Conservation (phyloP, 2,888 invertebrate genomes). For the Trisateles emortualis region DNA sequence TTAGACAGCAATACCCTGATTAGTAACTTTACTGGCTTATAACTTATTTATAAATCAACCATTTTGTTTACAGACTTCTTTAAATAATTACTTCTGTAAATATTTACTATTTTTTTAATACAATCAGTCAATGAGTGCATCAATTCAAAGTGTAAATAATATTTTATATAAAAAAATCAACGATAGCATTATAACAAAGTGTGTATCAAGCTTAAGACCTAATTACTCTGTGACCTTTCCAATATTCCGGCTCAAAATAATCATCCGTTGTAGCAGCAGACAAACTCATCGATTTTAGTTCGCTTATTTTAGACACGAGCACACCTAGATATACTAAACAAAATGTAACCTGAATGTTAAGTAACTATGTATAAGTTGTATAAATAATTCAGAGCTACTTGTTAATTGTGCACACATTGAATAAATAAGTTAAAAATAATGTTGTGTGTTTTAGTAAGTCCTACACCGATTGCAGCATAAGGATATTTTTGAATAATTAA, state of each 20-base stretch:
- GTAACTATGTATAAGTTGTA: constrained; percentile 64
- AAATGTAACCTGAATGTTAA: constrained; percentile 55
- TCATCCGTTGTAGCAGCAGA: constrained; percentile 15
- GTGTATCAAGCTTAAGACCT: not conserved
- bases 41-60: no score
- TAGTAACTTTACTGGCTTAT: no score
- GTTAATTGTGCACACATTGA: constrained; percentile 85
- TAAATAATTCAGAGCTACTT: constrained; percentile 80
- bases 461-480: not conserved
- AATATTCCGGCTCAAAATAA: constrained; percentile 31
- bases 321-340: constrained; percentile 28
- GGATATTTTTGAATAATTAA: no score
- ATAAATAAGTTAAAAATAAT: constrained; percentile 70
- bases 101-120: no score
- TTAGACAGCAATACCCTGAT: no score
- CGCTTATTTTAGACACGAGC: constrained; percentile 27
- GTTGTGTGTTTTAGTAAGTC: constrained; percentile 40
- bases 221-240: constrained; percentile 35
- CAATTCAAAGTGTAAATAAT: no score
- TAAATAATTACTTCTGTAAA: no score
- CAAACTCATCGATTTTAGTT: constrained; percentile 38
- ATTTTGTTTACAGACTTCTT: no score
- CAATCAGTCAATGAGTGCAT: no score
- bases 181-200: not conserved
- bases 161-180: not conserved